phyloP scores from a whole-genome alignment of 2,113 vertebrate species.

The Dromiciops gliroides region DNA sequence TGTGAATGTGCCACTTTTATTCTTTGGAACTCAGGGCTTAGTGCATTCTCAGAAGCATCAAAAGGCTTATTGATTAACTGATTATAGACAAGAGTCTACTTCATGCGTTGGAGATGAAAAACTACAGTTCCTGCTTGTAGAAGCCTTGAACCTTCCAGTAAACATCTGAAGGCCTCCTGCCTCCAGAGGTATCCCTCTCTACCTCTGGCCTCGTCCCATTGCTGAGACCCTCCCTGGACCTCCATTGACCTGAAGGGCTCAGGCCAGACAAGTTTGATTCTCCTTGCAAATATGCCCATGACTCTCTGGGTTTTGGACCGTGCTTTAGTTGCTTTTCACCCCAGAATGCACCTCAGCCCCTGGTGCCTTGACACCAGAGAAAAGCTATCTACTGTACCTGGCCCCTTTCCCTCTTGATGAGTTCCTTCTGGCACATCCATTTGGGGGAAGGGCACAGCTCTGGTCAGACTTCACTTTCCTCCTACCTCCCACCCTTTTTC shows the following conservation, averaged over 20 bases:
- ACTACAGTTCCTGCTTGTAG: no score
- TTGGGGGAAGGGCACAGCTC: neutral
- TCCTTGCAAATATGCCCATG: no score
- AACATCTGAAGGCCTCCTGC: neutral
- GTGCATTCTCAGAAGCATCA: neutral
- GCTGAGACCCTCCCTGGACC: neutral
- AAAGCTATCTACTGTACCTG: neutral
- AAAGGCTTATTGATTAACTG: neutral
- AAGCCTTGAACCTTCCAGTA: neutral
- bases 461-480: neutral
- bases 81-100: neutral
- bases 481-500: neutral
- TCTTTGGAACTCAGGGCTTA: neutral
- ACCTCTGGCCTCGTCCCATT: neutral
- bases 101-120: no score
- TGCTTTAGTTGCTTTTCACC: no score
- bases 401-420: neutral
- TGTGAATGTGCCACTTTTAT: neutral
- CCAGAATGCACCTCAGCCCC: neutral
- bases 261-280: neutral
- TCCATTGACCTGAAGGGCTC: neutral
- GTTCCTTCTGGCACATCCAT: neutral
- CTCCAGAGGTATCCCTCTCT: no score
- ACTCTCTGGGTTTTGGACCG: no score
- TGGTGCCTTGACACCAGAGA: neutral